Base-by-base conservation (phyloP, 2,888 invertebrate genomes). In the Cylloceria caligata region DNA sequence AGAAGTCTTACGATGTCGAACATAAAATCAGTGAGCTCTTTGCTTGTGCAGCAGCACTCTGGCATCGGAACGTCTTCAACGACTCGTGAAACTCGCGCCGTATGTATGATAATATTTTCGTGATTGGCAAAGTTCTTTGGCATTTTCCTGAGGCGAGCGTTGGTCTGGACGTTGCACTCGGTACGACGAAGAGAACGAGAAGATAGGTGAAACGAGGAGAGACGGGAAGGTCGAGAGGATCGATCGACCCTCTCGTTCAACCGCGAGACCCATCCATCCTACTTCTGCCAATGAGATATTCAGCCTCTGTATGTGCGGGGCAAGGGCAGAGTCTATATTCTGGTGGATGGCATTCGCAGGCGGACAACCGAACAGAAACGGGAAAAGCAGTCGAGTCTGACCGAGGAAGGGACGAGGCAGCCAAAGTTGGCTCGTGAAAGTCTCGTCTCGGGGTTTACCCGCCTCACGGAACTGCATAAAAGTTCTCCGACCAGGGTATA, bases 351-450 rank as follows among this genome's bases (percentile, higher is more conserved):
- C 71, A 71, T 45, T 34, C 73, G 57, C 34, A 16, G 62, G 30
- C 55, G 52, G 52, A 80, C 65, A 83, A 52, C 71, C 39, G 68
- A 64, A 72, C 55, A 49, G 19, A 45, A 42, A 42, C 62, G 55
- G 36, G 67, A 42, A 65, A 65, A 72, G 24, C 13, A 42, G 52
- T n/a, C 24, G 68, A 67, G 80, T 24, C 67, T 64, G 52, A 45
- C 72, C 55, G 75, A 83, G 69, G 72, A 77, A 80, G 77, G 76
- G 78, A 83, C 76, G 71, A 71, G 71, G 77, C 71, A 77, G 77
- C 80, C 83, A 84, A 85, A 86, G 81, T 81, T 81, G 80, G 80
- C 80, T 81, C 80, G 80, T 76, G 80, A 81, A 81, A 81, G 71
- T 81, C 80, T 81, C 80, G 80, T 76, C 72, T 67, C 71, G 80